Conservation (phyloP, 2,797 vertebrate species). For the Alfaro cultratus region DNA sequence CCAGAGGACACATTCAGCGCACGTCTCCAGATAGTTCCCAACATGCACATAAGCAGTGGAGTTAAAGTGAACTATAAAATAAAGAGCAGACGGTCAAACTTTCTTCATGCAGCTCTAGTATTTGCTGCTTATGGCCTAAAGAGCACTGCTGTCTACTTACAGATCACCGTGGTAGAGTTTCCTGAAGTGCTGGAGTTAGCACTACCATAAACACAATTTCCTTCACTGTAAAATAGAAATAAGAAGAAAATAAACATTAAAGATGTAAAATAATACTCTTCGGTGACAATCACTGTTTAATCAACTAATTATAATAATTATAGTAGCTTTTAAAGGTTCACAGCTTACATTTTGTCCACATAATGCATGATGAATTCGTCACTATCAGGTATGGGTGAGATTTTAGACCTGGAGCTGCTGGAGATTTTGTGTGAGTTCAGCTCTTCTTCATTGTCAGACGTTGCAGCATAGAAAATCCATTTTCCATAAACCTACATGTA, state of each 20-base stretch:
- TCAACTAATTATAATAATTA: not conserved
- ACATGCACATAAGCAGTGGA: not conserved
- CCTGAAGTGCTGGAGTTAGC: not conserved
- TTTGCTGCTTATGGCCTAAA: not conserved
- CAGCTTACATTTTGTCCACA: constrained; percentile 41
- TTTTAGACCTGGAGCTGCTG: constrained; percentile 39
- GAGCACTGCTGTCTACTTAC: constrained; percentile 31
- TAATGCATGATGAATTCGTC: constrained; percentile 16
- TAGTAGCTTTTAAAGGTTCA: not conserved
- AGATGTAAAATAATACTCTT: not conserved
- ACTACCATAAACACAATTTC: constrained; percentile 5
- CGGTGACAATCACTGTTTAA: not conserved
- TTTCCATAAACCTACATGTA: constrained; percentile 46
- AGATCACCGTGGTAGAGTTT: constrained; percentile 19
- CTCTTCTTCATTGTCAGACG: constrained; percentile 7
- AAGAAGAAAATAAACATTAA: not conserved
- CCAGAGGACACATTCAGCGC: constrained; percentile 55
- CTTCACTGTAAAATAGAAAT: constrained; percentile 15
- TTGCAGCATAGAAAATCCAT: constrained; percentile 46
- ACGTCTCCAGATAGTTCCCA: constrained; percentile 40
- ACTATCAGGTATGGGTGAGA: constrained; percentile 7
- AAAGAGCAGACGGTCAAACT: not conserved
- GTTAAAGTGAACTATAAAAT: constrained; percentile 41
- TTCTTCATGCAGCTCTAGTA: not conserved
- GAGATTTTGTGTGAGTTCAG: not conserved